Evolutionary conservation across 2,113 vertebrate genomes (phyloP), one percentile per base, ranked within the genome.

Genomic region (Myotis brandtii): DNA sequence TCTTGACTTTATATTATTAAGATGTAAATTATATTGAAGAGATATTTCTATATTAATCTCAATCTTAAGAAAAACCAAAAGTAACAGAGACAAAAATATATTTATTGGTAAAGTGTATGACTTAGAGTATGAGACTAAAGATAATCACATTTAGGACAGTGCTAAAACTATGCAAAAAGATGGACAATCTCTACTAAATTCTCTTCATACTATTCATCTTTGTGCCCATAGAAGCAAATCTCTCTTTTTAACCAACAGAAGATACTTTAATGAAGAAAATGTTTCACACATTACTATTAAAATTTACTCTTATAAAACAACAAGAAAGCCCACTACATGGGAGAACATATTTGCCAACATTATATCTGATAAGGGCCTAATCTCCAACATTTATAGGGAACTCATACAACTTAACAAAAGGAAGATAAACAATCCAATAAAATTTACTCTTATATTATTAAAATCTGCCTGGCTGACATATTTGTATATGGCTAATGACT

Each of bases 11-110:
- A 69, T 37, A 69, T 66, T 89, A 75, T 69, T 73, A 89, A 88
- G 40, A 40, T 64, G 2, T 64, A 73, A 92, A 59, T 3, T 67
- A 89, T 92, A 69, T 16, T 67, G 5, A 84, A 64, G 17, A 81
- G 20, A 4, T 43, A 82, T 86, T 76, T 70, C 80, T 86, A 5
- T n/a, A 76, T 70, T 92, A 89, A 89, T 37, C 17, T 85, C 8
- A n/a, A 92, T 6, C 32, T 86, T 86, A 86, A 73, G n/a, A 91
- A 72, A 88, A 93, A 67, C 2, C 21, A 54, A 73, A 72, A 86
- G 32, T 72, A 87, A 77, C 1, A 95, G 13, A 94, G 32, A 81
- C 27, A 80, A 73, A 92, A 43, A 11, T 46, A 91, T 75, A 40
- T 32, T 73, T 70, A 52, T 40, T 83, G 56, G 82, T 89, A 56